Base-by-base conservation (phyloP, 2,888 invertebrate genomes). In the Diploptera punctata region DNA sequence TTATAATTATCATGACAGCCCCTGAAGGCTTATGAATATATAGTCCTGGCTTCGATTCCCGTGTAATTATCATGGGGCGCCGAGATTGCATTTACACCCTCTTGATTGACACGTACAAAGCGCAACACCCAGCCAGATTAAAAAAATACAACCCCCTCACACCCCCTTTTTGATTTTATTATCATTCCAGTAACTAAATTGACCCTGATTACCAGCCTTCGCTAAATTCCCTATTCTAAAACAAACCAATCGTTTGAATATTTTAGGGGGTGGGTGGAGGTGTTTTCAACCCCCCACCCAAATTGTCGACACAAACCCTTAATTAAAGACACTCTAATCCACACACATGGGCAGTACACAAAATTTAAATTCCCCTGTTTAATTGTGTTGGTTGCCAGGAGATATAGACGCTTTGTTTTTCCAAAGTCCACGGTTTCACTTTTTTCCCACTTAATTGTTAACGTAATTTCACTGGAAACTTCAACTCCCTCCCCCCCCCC, bases 311-410 rank as follows among this genome's bases (percentile, higher is more conserved):
- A 21, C 62, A 62, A n/a, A 33, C 62, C 43, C 43, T 33, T 62
- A 62, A 62, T 62, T 62, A 62, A 62, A 62, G 62, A 38, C 43
- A 43, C 62, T 62, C 43, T 62, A 62, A 62, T 62, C 62, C 62
- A 62, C 24, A 43, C 38, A 62, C 43, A 62, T 43, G 43, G 21
- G 13, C 38, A n/a, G n/a, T n/a, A n/a, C 13, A 21, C 31, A 21
- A 21, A 19, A 62, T 38, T 62, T 62, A 43, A 62, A 62, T 62
- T 62, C n/a, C 62, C 24, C 16, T 43, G 62, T 62, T 38, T 62
- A 62, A 62, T 62, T 62, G 62, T 62, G 33, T 62, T n/a, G n/a
- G n/a, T 33, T 24, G 24, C 9, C 52, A 52, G 52, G 52, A 21
- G 52, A 52, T 52, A 52, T 19, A 19, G 52, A 0, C 52, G 19